A percentile compares a stretch with the other conserved stretches of the same genome.
Evolutionary conservation across 2,113 vertebrate genomes (phyloP).

Genomic region (Oenanthe oenanthe): DNA sequence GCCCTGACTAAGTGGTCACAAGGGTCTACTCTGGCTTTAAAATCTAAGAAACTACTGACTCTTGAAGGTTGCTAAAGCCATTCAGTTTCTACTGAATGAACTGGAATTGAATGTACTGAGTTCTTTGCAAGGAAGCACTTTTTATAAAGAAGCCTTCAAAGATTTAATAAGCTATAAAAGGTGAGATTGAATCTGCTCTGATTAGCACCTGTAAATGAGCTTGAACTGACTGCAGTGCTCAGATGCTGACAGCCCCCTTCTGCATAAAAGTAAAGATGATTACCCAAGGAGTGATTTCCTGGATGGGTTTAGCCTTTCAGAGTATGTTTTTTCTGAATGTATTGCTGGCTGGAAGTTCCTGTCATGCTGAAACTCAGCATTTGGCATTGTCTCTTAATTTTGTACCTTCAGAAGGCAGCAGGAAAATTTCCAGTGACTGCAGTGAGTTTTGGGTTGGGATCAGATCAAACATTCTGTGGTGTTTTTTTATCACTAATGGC

Average conservation of each 20-base stretch:
- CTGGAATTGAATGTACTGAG: not conserved
- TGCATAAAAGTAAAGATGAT: slow-evolving; percentile 10
- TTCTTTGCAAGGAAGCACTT: not conserved
- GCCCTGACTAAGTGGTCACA: slow-evolving; percentile 20
- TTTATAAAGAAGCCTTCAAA: slow-evolving; percentile 2
- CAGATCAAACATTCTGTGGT: not conserved
- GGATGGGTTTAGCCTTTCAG: not conserved
- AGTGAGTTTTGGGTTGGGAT: not conserved
- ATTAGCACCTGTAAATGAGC: slow-evolving; percentile 42
- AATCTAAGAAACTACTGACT: slow-evolving; percentile 13
- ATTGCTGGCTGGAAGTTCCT: not conserved
- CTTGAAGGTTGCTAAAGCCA: not conserved
- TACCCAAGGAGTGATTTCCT: slow-evolving; percentile 4
- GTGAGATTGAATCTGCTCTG: slow-evolving; percentile 27
- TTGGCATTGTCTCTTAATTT: not conserved
- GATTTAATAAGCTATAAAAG: slow-evolving; percentile 18
- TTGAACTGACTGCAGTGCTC: not conserved
- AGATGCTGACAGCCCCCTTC: not conserved
- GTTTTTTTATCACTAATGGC: not conserved
- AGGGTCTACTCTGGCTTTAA: slow-evolving; percentile 2
- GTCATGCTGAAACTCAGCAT: not conserved
- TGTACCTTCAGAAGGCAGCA: not conserved
- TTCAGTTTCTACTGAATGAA: slow-evolving; percentile 22
- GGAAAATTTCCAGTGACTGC: not conserved
- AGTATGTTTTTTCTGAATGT: not conserved